Base-by-base conservation (phyloP, 2,797 vertebrate species). In the Poecilia wingei region DNA sequence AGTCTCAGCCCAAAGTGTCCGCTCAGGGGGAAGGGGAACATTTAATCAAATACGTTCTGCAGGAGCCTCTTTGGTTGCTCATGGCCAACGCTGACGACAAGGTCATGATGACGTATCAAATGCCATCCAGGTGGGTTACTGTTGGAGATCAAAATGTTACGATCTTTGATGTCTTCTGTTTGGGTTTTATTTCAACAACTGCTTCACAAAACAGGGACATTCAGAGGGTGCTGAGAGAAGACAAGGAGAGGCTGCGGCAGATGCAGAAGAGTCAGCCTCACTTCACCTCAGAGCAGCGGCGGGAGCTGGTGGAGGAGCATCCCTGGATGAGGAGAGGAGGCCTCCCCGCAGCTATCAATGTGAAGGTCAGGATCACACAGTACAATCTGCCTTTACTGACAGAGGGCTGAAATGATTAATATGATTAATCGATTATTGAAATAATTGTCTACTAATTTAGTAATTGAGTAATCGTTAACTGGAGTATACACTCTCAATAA, bases 61-160 rank as follows among this genome's bases (percentile, higher is more conserved):
- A 98, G 93, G 97, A 99, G 86, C 97, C 98, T 0, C 90, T 97
- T 75, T 99, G 97, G 97, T 94, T 97, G 86, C 91, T 97, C 74
- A 96, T 96, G 96, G 96, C 97, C 7, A 96, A 97, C 13, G 79
- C 96, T 0, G 96, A 98, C 14, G 94, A 97, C 80, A 92, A 96
- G 1, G 88, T 97, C 88, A 98, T 97, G 97, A 98, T 99, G 97
- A 97, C 96, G 0, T 99, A 99, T 91, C 97, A 98, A 90, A 93
- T 98, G 84, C 97, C 98, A 0, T 90, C 96, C 72, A 92, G 97
- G 98, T 99, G 93, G 96, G 93, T 61, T 1, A 75, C 31, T 10
- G 57, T 70, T 18, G 1, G 5, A 41, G 1, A 28, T 49, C 22
- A 18, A 49, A 10, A 6, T 6, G 13, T 57, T 43, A 8, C 59